Base-by-base conservation (phyloP, 2,113 vertebrate species). In the Poeciliopsis occidentalis region DNA sequence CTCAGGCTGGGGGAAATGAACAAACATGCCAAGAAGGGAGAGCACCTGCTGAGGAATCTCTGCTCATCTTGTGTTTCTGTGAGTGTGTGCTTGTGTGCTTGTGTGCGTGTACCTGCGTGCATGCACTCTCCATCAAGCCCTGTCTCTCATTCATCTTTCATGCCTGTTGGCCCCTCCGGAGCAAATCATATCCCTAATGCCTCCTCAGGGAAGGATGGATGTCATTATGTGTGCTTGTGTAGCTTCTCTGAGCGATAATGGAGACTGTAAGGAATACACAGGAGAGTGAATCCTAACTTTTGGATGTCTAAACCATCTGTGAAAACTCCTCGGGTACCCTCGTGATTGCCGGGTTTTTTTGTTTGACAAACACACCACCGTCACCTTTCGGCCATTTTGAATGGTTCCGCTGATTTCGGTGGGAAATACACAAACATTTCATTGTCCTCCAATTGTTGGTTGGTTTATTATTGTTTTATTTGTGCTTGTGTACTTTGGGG, bases 81-180 rank as follows among this genome's bases (percentile, higher is more conserved):
- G 10, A 12, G 69, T 61, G 51, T 73, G 60, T 62, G 31, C 57
- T 24, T 67, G 60, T 54, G 31, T 68, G 27, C 29, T 29, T 29
- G 2, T 67, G 69, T 64, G n/a, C 51, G 32, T 54, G 47, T 39
- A 60, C 44, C 4, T 62, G 62, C 64, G 44, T 67, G 73, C n/a
- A 41, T 22, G 11, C 19, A 31, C 41, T 69, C 73, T 75, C 80
- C 72, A 83, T 85, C 82, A 73, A 60, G 65, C 75, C 57, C 64
- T 81, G 79, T 87, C 60, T 4, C 60, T 88, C 80, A 89, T 85
- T 82, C 67, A 81, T 90, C 81, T 89, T 79, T 89, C 83, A 76
- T 60, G 78, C 82, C 80, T 69, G 65, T 68, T 84, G 51, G 72
- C 79, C 83, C 82, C 85, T 75, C 64, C 32, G 34, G 31, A 86